These are phyloP conservation scores for Zoanthus sansibaricus DNA, from an alignment of 92 coral and sea anemone species.

Conservation along the genomic window DNA sequence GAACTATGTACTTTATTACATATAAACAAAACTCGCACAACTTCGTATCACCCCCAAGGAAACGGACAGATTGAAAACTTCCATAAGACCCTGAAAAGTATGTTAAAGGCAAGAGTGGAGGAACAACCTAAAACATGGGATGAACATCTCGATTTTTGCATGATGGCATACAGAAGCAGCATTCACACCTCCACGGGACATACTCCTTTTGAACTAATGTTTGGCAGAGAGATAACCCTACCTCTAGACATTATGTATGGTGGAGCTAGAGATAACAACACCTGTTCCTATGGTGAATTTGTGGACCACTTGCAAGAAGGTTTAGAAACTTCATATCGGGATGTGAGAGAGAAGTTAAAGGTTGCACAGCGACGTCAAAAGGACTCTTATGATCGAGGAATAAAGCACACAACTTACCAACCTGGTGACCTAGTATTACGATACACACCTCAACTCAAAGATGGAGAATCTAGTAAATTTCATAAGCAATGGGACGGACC, in stretches of 20 bases:
- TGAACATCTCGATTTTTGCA: conserved; percentile 30
- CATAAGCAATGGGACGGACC: conserved; percentile 43
- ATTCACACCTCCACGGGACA: conserved; percentile 55
- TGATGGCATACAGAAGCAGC: conserved; percentile 69
- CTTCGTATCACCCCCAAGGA: too few species aligned
- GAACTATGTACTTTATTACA: conserved; percentile 54
- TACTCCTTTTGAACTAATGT: conserved; percentile 18
- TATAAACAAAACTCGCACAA: conserved; percentile 54
- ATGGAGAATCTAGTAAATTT: conserved; percentile 23
- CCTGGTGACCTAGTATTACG: conserved; percentile 20
- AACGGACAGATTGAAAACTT: too few species aligned
- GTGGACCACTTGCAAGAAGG: background rate
- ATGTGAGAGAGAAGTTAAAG: conserved; percentile 7
- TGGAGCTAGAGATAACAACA: too few species aligned
- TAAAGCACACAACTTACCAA: background rate
- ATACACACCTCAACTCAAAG: conserved; percentile 9
- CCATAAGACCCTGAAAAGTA: too few species aligned
- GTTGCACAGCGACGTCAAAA: conserved; percentile 18
- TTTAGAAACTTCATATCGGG: conserved; percentile 14
- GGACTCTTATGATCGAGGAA: conserved; percentile 4
- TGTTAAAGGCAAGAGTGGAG: conserved; percentile 31
- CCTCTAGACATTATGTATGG: conserved; percentile 32
- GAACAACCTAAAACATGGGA: conserved; percentile 44
- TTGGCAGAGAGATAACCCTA: conserved; percentile 55
- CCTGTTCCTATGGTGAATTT: too few species aligned